Percentiles rank a stretch among this genome's conserved stretches.
phyloP scores from a whole-genome alignment of 1,140 invertebrate genomes.

The Wiebesia pumilae region DNA sequence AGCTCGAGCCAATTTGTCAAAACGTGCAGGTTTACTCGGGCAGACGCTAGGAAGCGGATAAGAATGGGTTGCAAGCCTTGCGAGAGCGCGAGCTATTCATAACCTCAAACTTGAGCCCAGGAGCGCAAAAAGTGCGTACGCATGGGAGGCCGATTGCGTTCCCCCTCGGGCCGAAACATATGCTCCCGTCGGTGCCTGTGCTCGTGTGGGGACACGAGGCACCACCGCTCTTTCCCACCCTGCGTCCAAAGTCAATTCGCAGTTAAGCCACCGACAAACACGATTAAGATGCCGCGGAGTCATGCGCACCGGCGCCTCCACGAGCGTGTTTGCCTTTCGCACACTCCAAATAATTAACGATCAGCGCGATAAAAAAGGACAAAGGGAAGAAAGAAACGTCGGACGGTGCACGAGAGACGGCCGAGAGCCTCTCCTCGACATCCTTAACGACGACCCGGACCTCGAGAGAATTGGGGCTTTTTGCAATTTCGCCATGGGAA shows the following conservation, averaged over 20 bases:
- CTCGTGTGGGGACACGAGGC: neutral
- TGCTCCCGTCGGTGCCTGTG: neutral
- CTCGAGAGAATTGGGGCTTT: too few species aligned
- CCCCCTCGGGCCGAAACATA: conserved; percentile 31
- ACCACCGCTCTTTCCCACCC: neutral
- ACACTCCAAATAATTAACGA: conserved; percentile 47
- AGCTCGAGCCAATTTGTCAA: too few species aligned
- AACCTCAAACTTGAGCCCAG: neutral
- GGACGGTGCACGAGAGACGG: too few species aligned
- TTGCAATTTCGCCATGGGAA: neutral
- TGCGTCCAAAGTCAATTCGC: conserved; percentile 20
- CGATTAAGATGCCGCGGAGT: conserved; percentile 30
- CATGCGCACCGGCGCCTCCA: neutral
- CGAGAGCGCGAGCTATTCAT: neutral
- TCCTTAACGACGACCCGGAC: too few species aligned
- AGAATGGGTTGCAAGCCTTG: too few species aligned
- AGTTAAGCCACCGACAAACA: conserved; percentile 39
- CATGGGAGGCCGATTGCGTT: neutral
- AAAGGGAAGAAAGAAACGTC: neutral
- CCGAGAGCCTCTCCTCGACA: too few species aligned
- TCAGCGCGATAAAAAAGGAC: neutral
- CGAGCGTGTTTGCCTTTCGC: conserved; percentile 49
- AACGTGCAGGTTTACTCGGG: too few species aligned
- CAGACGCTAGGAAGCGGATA: too few species aligned
- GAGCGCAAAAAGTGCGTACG: neutral